phyloP scores from a whole-genome alignment of 1,140 invertebrate species.

The Diorhabda sublineata region DNA sequence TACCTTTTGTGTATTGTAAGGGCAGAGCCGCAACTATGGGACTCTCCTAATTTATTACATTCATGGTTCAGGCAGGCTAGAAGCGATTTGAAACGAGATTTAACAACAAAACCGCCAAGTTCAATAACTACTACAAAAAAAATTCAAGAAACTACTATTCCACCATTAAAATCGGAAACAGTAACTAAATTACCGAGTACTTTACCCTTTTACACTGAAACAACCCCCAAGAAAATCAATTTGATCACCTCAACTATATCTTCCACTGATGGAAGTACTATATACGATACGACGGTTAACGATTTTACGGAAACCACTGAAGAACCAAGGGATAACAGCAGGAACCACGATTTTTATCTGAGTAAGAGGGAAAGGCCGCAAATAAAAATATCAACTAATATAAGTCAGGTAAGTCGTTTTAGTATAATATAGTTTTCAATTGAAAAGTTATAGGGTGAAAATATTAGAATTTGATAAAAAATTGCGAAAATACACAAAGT shows the following conservation, averaged over 20 bases:
- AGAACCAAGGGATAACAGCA: constrained; percentile 51
- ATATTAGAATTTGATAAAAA: no score
- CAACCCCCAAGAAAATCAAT: constrained; percentile 13
- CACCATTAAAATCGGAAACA: background rate
- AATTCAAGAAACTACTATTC: constrained; percentile 20
- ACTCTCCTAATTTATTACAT: constrained; percentile 38
- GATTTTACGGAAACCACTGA: constrained; percentile 46
- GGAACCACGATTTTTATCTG: constrained; percentile 43
- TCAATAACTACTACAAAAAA: constrained; percentile 18
- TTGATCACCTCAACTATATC: constrained; percentile 14
- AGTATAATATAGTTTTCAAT: no score
- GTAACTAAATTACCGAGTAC: constrained; percentile 25
- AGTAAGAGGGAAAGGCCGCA: constrained; percentile 49
- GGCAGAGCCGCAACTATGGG: constrained; percentile 40
- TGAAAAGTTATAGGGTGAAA: no score
- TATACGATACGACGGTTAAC: constrained; percentile 37
- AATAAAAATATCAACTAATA: constrained; percentile 53
- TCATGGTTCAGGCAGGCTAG: constrained; percentile 42
- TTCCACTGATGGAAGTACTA: constrained; percentile 24
- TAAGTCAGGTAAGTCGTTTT: constrained; percentile 52
- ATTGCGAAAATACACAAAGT: no score
- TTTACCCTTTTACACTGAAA: constrained; percentile 19
- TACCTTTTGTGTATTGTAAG: constrained; percentile 31
- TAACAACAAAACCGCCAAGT: constrained; percentile 18
- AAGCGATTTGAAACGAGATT: constrained; percentile 17